Evolutionary conservation across 2,888 invertebrate species (phyloP).

Genomic region (Balanococcus diminutus): DNA sequence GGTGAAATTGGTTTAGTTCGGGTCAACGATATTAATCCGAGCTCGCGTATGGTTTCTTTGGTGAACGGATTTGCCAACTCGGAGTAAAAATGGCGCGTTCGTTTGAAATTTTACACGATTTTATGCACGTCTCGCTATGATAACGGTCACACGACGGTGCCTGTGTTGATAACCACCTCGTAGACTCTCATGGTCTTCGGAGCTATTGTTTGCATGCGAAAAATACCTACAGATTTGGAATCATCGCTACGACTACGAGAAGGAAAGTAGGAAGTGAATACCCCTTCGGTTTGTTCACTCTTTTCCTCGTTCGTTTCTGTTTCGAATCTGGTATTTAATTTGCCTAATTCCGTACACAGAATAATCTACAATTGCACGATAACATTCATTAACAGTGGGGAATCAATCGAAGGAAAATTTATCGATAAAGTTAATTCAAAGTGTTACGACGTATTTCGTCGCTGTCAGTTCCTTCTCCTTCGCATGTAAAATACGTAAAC

Average conservation of each 20-base stretch:
- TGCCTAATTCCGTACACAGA: no score
- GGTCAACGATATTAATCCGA: not conserved
- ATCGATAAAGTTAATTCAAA: not conserved
- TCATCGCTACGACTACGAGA: not conserved
- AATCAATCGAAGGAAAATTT: not conserved
- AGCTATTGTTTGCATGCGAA: not conserved
- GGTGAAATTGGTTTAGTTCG: not conserved
- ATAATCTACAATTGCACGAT: no score
- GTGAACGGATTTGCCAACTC: not conserved
- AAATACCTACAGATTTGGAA: not conserved
- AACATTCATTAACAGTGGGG: not conserved
- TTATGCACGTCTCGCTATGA: not conserved
- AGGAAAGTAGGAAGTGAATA: not conserved
- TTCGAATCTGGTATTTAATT: no score
- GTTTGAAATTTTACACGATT: not conserved
- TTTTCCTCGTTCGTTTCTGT: no score
- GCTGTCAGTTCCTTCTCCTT: not conserved
- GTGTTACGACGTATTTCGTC: not conserved
- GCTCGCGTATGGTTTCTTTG: not conserved
- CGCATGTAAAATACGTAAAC: not conserved
- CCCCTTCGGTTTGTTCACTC: no score
- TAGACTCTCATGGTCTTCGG: not conserved
- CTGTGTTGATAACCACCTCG: not conserved
- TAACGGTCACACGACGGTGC: not conserved
- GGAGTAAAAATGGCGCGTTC: not conserved